Conservation (phyloP, 2,113 vertebrate species). For the Lamprotornis superbus region DNA sequence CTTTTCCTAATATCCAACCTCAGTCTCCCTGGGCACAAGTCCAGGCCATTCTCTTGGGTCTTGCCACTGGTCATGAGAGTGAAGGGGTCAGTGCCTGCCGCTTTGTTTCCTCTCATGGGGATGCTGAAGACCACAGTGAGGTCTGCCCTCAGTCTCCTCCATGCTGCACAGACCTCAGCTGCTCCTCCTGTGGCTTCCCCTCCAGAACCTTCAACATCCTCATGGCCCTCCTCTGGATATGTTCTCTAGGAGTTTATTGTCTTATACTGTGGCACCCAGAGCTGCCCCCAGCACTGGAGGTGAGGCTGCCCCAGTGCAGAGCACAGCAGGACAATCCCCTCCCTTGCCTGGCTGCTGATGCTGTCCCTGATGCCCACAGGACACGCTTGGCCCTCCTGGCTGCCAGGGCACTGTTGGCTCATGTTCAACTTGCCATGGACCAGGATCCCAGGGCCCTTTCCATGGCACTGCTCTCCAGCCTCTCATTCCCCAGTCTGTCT, state of each 20-base stretch:
- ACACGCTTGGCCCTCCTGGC: not conserved
- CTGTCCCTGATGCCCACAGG: not conserved
- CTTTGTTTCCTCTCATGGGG: not conserved
- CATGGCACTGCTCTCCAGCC: not conserved
- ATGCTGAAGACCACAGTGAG: too few relatives aligned
- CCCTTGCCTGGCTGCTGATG: not conserved
- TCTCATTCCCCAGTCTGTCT: not conserved
- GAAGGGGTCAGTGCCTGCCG: not conserved
- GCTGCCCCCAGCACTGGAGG: not conserved
- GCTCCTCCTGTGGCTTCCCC: rapidly evolving
- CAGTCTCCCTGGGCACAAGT: not conserved
- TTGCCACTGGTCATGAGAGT: not conserved
- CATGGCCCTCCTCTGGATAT: not conserved
- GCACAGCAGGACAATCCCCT: not conserved
- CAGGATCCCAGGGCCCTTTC: not conserved
- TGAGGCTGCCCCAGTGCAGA: not conserved
- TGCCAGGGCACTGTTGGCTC: not conserved
- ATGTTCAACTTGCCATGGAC: not conserved
- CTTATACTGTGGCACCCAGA: too few relatives aligned
- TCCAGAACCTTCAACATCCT: too few relatives aligned
- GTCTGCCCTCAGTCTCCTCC: not conserved
- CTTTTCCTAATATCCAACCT: rapidly evolving
- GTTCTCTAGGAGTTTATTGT: too few relatives aligned
- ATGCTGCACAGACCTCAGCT: not conserved
- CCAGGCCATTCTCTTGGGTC: not conserved